Evolutionary conservation across 2,113 vertebrate genomes (phyloP), one percentile per base, ranked within the genome.

Genomic region (Macroglossus sobrinus): DNA sequence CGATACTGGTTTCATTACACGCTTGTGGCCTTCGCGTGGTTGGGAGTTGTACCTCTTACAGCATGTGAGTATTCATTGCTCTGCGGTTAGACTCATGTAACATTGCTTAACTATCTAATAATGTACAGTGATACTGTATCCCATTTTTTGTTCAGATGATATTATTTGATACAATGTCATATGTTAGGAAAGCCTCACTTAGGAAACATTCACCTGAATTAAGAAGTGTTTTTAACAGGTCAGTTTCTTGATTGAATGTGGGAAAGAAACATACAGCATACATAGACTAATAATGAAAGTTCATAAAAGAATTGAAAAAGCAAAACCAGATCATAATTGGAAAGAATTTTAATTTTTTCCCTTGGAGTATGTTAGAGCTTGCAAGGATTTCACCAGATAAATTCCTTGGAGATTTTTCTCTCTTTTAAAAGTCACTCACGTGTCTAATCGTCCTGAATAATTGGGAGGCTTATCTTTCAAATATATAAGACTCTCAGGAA

Each of bases 1-100:
- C 99, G 99, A 98, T 99, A 99, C 97, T 99, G 99, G 99, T 99
- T 99, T 98, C 99, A 99, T 98, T 99, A 99, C 92, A 99, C 99
- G 93, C 99, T 99, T 98, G 99, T 99, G 99, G 99, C 99, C 98
- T 99, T 99, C 88, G 99, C 99, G 1, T 99, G 99, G 99, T 98
- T 99, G 94, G 99, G 99, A 97, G 99, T 99, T 97, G 99, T 99
- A 98, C 99, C 99, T 98, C 99, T 99, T 97, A 99, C 99, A 98
- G 99, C 99, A 99, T 99, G 99, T 99, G 98, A 99, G 99, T 99
- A 98, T 93, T 57, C 2, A 6, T 53, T 84, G 64, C 74, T 94
- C 35, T 89, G 5, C 35, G 24, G 26, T 11, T 69, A 40, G 63
- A 92, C 18, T 94, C 66, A 47, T 22, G 72, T 84, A 53, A 55